phyloP scores from a whole-genome alignment of 2,888 invertebrate species.

The Heliconius cydno region DNA sequence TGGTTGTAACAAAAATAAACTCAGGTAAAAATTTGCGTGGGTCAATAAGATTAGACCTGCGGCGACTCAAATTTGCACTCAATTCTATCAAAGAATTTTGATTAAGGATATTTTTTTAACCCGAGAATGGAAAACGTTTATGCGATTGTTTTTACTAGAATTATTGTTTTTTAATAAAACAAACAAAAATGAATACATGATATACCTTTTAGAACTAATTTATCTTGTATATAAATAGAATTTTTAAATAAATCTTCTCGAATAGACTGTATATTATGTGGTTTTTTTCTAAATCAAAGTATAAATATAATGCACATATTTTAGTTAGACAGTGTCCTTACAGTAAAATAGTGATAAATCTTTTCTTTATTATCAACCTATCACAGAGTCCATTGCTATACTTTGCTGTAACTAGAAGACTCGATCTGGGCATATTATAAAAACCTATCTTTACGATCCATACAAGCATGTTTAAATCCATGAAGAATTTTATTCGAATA shows the following conservation, averaged over 20 bases:
- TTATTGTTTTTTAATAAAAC: constrained; percentile 4
- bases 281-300: not conserved
- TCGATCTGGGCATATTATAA: not conserved
- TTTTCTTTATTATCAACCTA: not conserved
- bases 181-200: constrained; percentile 17
- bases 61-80: constrained; percentile 66
- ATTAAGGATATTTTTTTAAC: constrained; percentile 51
- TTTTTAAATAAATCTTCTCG: not conserved
- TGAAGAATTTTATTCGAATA: too few species aligned
- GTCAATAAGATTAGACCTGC: constrained; percentile 62
- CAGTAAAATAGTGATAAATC: not conserved
- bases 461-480: not conserved
- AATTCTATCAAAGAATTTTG: constrained; percentile 63
- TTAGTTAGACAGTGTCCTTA: not conserved
- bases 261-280: not conserved
- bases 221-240: not conserved
- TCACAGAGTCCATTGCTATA: not conserved
- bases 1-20: constrained; percentile 72
- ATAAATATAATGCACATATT: not conserved
- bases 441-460: not conserved
- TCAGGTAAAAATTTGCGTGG: constrained; percentile 71
- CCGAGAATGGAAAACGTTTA: constrained; percentile 29
- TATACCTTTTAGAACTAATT: constrained; percentile 14
- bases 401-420: constrained; percentile 2
- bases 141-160: constrained; percentile 30